Percentiles rank a stretch among this genome's conserved stretches.
Evolutionary conservation across 2,888 invertebrate species (phyloP).

Genomic region (Endotricha flammealis): DNA sequence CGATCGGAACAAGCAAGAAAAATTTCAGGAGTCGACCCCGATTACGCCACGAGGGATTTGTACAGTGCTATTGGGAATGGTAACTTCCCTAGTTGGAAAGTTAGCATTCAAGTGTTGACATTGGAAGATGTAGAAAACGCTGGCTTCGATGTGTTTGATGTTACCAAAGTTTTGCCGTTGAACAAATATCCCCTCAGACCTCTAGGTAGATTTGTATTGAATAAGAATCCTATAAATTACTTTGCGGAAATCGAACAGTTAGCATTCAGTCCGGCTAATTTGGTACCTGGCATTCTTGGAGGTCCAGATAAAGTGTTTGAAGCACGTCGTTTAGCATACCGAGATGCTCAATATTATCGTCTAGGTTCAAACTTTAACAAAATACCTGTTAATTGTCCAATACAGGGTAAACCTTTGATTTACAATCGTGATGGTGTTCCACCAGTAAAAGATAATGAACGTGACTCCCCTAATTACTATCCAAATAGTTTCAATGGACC

Average conservation of each 20-base stretch:
- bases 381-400: constrained; percentile 94
- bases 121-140: constrained; percentile 85
- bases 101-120: constrained; percentile 90
- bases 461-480: constrained; percentile 91
- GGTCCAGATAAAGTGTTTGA: constrained; percentile 93
- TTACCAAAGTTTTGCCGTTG: constrained; percentile 89
- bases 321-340: constrained; percentile 88
- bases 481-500: constrained; percentile 95
- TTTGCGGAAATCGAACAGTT: constrained; percentile 93
- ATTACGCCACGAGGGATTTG: constrained; percentile 90
- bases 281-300: constrained; percentile 92
- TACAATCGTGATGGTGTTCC: constrained; percentile 91
- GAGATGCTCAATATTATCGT: constrained; percentile 89
- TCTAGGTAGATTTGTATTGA: constrained; percentile 87
- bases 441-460: constrained; percentile 84
- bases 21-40: constrained; percentile 85
- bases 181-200: constrained; percentile 87
- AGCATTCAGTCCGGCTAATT: constrained; percentile 89
- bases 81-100: constrained; percentile 85
- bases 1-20: constrained; percentile 80
- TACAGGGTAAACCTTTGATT: constrained; percentile 77
- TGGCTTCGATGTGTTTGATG: constrained; percentile 92
- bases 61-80: constrained; percentile 89
- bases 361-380: constrained; percentile 92
- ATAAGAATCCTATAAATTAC: constrained; percentile 91